Evolutionary conservation across 2,888 invertebrate species (phyloP), one percentile per base, ranked within the genome.

Genomic region (Leucania comma): DNA sequence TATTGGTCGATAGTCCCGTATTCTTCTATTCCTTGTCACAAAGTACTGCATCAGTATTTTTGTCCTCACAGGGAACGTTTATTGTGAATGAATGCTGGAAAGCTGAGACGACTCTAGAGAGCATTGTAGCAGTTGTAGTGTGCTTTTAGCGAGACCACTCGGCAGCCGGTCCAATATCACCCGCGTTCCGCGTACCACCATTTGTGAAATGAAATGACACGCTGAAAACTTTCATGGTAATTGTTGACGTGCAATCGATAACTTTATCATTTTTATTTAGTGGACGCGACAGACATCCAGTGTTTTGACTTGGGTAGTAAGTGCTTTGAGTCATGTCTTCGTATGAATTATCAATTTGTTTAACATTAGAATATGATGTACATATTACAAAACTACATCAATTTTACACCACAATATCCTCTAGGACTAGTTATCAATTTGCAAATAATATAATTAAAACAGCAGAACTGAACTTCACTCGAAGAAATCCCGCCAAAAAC

Each of bases 71-170:
- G 68, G 63, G 68, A 72, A 68, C 74, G 75, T 68, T 78, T 79
- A 81, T 74, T 67, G 78, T 85, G 84, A 83, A 84, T 82, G 82
- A 82, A 76, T 68, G 80, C 74, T 75, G 68, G 80, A 77, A 81
- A 86, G 82, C 82, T 68, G 84, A 82, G 87, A 76, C 82, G 78
- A 74, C 77, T 82, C 65, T 80, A 74, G 72, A 80, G 84, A 79
- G 86, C 83, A 86, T 85, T 88, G 88, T 86, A 76, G 78, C 76
- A 67, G 78, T 80, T 81, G 81, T 82, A 80, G 87, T 72, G 82
- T 64, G 84, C 89, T 88, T 89, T 88, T 85, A 87, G 86, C 84
- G 78, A 26, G 75, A 75, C 83, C 81, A 79, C 81, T 85, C 80
- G 66, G 58, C 42, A 58, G 77, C 69, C 69, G 64, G 69, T 79